Percentiles rank a stretch among this genome's conserved stretches.
Conservation (phyloP, 2,888 invertebrate species). For the Melinopterus prodromus region DNA sequence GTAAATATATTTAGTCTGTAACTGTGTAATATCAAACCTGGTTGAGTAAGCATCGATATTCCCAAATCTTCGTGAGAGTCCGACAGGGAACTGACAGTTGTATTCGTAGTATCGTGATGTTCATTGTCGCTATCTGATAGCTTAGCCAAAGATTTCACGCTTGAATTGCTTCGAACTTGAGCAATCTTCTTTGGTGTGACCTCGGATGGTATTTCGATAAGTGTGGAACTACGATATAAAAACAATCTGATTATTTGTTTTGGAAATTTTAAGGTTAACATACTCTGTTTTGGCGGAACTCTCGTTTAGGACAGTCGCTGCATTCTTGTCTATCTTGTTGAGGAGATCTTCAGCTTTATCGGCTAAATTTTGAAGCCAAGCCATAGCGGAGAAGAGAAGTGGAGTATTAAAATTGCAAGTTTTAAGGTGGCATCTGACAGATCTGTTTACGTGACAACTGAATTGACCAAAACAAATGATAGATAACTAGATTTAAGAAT, state of each 20-base stretch:
- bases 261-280: constrained; percentile 19
- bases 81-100: background rate
- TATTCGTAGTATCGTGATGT: background rate
- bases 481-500: no score
- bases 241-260: background rate
- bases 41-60: constrained; percentile 8
- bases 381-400: constrained; percentile 61
- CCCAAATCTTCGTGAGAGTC: constrained; percentile 6
- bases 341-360: constrained; percentile 77
- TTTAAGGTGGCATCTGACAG: background rate
- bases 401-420: background rate
- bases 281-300: constrained; percentile 28
- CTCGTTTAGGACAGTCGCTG: constrained; percentile 68
- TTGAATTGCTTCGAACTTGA: background rate
- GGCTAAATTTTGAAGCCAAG: constrained; percentile 76
- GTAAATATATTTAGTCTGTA: no score
- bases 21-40: background rate
- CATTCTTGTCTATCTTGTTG: constrained; percentile 78
- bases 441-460: background rate
- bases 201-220: background rate
- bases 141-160: background rate
- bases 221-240: background rate
- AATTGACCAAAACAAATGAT: no score
- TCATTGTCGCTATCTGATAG: background rate
- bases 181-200: background rate